phyloP scores from a whole-genome alignment of 2,113 vertebrate genomes.

The Corynorhinus townsendii region DNA sequence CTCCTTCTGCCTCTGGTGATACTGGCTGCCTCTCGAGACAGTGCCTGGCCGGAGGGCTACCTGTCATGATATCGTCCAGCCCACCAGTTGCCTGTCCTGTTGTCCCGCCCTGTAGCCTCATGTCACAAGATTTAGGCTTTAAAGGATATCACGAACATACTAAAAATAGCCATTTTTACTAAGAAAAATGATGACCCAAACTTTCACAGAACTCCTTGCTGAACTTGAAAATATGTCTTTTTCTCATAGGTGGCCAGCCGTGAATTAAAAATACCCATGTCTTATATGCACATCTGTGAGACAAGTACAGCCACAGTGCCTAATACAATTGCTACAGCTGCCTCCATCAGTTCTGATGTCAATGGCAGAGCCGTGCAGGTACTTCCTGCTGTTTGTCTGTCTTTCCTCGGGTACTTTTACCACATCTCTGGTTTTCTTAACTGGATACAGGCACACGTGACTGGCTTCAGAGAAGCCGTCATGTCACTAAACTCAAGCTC shows the following conservation, averaged over 20 bases:
- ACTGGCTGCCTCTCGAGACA: no score
- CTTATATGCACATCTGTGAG: constrained; percentile 86
- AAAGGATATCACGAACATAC: background rate
- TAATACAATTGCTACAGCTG: constrained; percentile 84
- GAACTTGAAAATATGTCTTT: constrained; percentile 9
- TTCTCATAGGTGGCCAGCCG: constrained; percentile 87
- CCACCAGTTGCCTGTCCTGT: background rate
- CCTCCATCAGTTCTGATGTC: constrained; percentile 88
- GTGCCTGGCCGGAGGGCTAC: background rate
- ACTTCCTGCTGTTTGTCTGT: background rate
- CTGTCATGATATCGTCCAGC: background rate
- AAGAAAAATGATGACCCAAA: constrained; percentile 17
- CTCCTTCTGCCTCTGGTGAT: no score
- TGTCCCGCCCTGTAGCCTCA: background rate
- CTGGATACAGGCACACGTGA: background rate
- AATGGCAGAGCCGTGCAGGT: constrained; percentile 94
- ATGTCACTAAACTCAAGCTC: background rate
- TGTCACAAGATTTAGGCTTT: background rate
- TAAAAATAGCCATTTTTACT: background rate
- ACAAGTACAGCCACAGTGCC: constrained; percentile 88
- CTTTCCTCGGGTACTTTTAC: background rate
- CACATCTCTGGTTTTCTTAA: background rate
- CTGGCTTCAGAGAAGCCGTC: background rate
- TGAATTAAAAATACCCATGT: constrained; percentile 86
- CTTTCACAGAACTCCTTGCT: background rate